These are phyloP conservation scores for Parnassius orleans DNA, from an alignment of 2,888 invertebrate species.

Conservation along the genomic window DNA sequence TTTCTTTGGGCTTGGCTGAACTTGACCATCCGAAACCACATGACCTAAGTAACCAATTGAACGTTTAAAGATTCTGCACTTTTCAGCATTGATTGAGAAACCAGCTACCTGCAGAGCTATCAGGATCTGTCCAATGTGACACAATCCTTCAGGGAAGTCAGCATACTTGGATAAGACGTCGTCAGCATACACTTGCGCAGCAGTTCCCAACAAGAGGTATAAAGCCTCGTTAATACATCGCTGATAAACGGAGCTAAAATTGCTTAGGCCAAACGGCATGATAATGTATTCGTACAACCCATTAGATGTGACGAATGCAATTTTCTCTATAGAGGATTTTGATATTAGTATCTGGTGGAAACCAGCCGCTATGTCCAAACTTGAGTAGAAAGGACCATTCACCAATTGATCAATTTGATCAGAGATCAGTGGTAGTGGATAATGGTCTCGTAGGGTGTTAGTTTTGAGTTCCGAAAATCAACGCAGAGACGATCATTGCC, in stretches of 20 bases:
- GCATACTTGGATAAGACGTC: too few species aligned
- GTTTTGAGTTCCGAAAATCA: slow-evolving; percentile 1
- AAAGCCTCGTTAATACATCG: slow-evolving; percentile 21
- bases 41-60: slow-evolving; percentile 39
- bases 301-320: slow-evolving; percentile 10
- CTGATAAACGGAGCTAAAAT: slow-evolving; percentile 20
- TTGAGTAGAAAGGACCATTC: not conserved
- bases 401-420: slow-evolving; percentile 7
- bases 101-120: slow-evolving; percentile 34
- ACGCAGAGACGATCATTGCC: not conserved
- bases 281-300: slow-evolving; percentile 7
- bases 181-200: too few species aligned
- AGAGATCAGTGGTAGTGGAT: slow-evolving; percentile 2
- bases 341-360: not conserved
- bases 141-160: slow-evolving; percentile 31
- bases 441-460: not conserved
- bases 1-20: slow-evolving; percentile 37
- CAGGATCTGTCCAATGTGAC: slow-evolving; percentile 32
- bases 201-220: slow-evolving; percentile 7
- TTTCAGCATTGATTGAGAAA: slow-evolving; percentile 38
- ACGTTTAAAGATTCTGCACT: slow-evolving; percentile 34
- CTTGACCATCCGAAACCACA: slow-evolving; percentile 33
- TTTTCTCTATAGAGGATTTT: slow-evolving; percentile 4
- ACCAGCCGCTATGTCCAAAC: not conserved
- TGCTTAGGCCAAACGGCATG: slow-evolving; percentile 18